Evolutionary conservation across 2,797 vertebrate species (phyloP).

Genomic region (Pyrocephalus nanus): DNA sequence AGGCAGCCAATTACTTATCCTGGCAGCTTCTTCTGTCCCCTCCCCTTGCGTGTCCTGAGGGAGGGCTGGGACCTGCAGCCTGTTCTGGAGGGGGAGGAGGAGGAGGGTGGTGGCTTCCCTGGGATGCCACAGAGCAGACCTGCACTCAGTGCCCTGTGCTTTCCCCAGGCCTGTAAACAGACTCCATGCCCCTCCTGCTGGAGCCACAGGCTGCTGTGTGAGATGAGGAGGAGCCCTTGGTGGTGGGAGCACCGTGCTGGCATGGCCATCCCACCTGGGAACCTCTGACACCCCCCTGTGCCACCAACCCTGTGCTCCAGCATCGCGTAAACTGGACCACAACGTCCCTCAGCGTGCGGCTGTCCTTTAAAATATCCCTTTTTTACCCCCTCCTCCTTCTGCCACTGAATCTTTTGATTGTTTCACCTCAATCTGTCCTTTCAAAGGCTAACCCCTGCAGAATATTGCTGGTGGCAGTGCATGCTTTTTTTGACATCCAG

Average conservation of each 20-base stretch:
- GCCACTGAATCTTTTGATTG: background rate
- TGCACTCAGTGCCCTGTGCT: fast-evolving
- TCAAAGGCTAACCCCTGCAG: conserved; percentile 13
- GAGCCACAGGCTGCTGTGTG: background rate
- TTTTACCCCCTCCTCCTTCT: too few relatives aligned
- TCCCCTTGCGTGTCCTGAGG: fast-evolving
- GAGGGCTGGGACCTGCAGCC: background rate
- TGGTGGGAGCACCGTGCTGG: fast-evolving
- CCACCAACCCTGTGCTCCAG: fast-evolving
- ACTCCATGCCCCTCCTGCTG: background rate
- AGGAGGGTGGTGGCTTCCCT: background rate
- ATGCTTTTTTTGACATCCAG: conserved; percentile 37
- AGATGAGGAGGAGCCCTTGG: background rate
- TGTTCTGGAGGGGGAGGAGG: background rate
- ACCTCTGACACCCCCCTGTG: background rate
- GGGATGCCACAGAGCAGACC: background rate
- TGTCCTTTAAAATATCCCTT: background rate
- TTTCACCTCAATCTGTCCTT: conserved; percentile 44
- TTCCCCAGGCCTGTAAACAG: background rate
- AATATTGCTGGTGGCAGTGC: background rate
- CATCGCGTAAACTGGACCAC: fast-evolving
- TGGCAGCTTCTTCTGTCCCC: background rate
- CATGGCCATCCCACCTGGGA: fast-evolving
- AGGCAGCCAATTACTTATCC: background rate
- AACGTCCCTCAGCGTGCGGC: background rate